Evolutionary conservation across 37 sponge, comb jelly and placozoan species (phyloP).

Genomic region (Geodia barretti): DNA sequence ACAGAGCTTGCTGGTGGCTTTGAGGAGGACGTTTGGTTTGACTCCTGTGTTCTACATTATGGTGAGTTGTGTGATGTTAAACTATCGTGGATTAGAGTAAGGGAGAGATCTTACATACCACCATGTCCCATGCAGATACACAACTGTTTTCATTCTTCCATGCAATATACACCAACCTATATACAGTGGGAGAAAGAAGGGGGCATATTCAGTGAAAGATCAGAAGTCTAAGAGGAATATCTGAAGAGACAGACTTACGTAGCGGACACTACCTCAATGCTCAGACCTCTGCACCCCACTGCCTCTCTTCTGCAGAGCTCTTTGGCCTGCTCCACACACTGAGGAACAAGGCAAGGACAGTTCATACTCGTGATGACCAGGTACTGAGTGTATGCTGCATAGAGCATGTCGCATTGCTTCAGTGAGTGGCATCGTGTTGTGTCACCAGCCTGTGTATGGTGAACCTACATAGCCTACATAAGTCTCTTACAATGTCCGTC

Average conservation of each 20-base stretch:
- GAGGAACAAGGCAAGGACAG: not conserved
- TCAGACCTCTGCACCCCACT: not conserved
- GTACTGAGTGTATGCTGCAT: too few relatives aligned
- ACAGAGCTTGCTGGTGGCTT: not conserved
- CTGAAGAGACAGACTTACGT: not conserved
- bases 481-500: not conserved
- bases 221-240: not conserved
- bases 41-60: not conserved
- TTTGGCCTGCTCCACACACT: not conserved
- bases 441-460: too few relatives aligned
- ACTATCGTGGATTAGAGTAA: too few relatives aligned
- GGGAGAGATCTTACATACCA: not conserved
- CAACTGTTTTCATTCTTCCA: not conserved
- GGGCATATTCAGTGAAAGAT: not conserved
- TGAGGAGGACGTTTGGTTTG: not conserved
- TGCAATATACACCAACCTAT: not conserved
- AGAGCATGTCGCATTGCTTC: too few relatives aligned
- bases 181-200: slow-evolving; percentile 5
- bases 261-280: not conserved
- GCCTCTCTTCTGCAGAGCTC: not conserved
- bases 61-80: not conserved
- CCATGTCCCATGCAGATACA: not conserved
- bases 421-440: too few relatives aligned
- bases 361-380: slow-evolving; percentile 66
- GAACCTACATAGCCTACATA: too few relatives aligned